Percentiles rank a stretch among this genome's conserved stretches.
Evolutionary conservation across 2,888 invertebrate species (phyloP).

Genomic region (Tipula lateralis): DNA sequence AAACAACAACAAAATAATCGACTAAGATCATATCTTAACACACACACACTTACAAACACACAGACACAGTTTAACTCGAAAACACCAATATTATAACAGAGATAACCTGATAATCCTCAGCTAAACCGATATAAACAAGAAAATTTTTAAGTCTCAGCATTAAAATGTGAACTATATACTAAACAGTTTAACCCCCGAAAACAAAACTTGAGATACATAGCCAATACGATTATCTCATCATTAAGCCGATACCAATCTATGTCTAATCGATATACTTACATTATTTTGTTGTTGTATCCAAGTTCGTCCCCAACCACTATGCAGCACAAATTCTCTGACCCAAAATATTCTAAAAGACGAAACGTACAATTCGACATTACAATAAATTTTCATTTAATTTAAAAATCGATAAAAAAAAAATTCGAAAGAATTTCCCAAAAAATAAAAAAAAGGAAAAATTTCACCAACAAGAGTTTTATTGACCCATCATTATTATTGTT

Average conservation of each 20-base stretch:
- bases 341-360: not conserved
- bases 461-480: not conserved
- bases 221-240: not conserved
- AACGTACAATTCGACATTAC: not conserved
- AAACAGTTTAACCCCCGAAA: not conserved
- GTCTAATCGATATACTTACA: not conserved
- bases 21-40: too few species aligned
- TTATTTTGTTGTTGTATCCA: not conserved
- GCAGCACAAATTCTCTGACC: not conserved
- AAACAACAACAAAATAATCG: too few species aligned
- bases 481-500: conserved; percentile 24
- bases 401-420: not conserved
- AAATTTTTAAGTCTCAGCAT: not conserved
- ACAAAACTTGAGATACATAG: not conserved
- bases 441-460: not conserved
- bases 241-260: not conserved
- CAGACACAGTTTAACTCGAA: not conserved
- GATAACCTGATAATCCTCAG: not conserved
- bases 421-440: not conserved
- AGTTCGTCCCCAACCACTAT: not conserved
- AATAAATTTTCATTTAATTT: conserved; percentile 11
- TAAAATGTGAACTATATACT: not conserved
- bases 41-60: too few species aligned
- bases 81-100: not conserved
- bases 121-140: not conserved